phyloP scores from a whole-genome alignment of 2,888 invertebrate genomes.

The Amitus sp. region DNA sequence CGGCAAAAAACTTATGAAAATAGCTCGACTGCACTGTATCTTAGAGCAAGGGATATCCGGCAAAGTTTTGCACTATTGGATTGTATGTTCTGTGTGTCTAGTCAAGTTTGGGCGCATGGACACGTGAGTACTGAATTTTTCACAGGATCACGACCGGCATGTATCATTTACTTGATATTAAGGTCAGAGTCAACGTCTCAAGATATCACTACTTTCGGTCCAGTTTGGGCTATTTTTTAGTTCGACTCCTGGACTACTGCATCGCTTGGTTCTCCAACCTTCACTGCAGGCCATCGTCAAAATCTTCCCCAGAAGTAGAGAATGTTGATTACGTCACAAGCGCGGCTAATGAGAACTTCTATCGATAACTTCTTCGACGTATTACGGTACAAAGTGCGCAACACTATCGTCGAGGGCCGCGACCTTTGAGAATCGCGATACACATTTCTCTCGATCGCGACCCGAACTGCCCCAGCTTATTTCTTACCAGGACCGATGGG shows the following conservation, averaged over 20 bases:
- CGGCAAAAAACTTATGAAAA: no score
- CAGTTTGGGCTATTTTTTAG: no score
- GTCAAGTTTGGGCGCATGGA: no score
- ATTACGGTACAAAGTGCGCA: slow-evolving; percentile 40
- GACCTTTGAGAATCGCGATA: slow-evolving; percentile 35
- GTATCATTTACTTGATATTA: not conserved
- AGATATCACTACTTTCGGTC: not conserved
- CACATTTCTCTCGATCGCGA: slow-evolving; percentile 11
- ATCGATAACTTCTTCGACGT: slow-evolving; percentile 57
- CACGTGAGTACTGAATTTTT: slow-evolving; percentile 3
- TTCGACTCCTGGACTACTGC: not conserved
- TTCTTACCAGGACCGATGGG: not conserved
- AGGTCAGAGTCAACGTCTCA: not conserved
- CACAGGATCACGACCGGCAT: slow-evolving; percentile 1
- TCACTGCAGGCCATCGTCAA: slow-evolving; percentile 36
- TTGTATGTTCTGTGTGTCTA: no score
- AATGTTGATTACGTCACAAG: slow-evolving; percentile 46
- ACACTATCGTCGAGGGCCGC: slow-evolving; percentile 39
- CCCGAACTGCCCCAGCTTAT: slow-evolving; percentile 2
- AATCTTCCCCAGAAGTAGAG: slow-evolving; percentile 11
- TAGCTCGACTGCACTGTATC: no score
- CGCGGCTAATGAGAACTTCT: slow-evolving; percentile 53
- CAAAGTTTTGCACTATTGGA: no score
- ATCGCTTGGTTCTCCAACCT: not conserved
- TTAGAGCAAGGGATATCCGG: no score